Percentiles rank a stretch among this genome's conserved stretches.
phyloP scores from a whole-genome alignment of 2,888 invertebrate species.

The Orthonychiurus folsomi region DNA sequence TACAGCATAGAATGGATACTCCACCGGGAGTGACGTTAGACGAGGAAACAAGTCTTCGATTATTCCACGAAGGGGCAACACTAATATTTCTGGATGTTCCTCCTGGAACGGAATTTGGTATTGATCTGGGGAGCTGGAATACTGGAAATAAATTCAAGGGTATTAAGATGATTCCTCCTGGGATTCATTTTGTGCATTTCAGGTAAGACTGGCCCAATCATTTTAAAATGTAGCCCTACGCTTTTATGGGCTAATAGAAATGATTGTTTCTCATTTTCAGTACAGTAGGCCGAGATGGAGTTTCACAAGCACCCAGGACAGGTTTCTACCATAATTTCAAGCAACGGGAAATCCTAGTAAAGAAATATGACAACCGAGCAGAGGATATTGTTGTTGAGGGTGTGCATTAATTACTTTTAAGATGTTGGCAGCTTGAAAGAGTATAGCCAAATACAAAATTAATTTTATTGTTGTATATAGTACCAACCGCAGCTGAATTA shows the following conservation, averaged over 20 bases:
- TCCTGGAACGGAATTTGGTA: conserved; percentile 88
- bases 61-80: conserved; percentile 72
- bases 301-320: conserved; percentile 47
- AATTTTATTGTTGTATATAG: conserved; percentile 41
- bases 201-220: conserved; percentile 51
- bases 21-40: too few relatives aligned
- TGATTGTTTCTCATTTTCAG: conserved; percentile 43
- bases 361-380: conserved; percentile 68
- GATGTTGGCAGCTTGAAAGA: not conserved
- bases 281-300: conserved; percentile 48
- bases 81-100: conserved; percentile 80
- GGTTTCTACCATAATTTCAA: conserved; percentile 81
- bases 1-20: too few relatives aligned
- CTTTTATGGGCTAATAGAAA: too few relatives aligned
- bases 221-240: too few relatives aligned
- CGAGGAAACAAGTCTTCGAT: conserved; percentile 60
- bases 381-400: conserved; percentile 61
- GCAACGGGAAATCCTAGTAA: conserved; percentile 71
- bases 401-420: conserved; percentile 37
- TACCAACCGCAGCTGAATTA: conserved; percentile 55
- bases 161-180: conserved; percentile 97
- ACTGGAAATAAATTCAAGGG: conserved; percentile 87
- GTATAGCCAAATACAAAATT: not conserved
- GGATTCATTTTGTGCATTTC: conserved; percentile 86
- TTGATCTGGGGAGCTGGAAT: conserved; percentile 82